Evolutionary conservation across 2,113 vertebrate species (phyloP), one percentile per base, ranked within the genome.

Genomic region (Genyomyrus donnyi): DNA sequence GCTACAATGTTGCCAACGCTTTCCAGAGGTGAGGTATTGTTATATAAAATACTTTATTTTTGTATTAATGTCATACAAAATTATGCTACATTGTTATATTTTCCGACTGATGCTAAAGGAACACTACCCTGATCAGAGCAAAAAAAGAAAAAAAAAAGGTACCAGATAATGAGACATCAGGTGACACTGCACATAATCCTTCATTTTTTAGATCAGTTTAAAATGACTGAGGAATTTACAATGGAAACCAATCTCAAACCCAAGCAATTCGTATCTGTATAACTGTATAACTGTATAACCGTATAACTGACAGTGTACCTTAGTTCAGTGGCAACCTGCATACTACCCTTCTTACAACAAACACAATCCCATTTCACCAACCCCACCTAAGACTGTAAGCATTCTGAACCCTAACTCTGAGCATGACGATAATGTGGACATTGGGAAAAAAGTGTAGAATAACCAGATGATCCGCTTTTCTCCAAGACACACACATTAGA

Each of bases 261-360:
- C 19, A 27, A 31, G 48, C 45, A 56, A 53, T 21, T 35, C 48
- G 24, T 89, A 77, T 89, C 52, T 56, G 70, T 53, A 56, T 35
- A 35, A 35, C 35, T 35, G 35, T 35, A 35, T 35, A 35, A 1
- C 35, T n/a, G n/a, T n/a, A n/a, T n/a, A n/a, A n/a, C n/a, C 15
- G 48, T 53, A 89, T 70, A 89, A 83, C 19, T 49, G 50, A 89
- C 66, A 89, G 45, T 89, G 88, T 83, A 89, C 66, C 31, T n/a
- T 15, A 89, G 46, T 52, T 31, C 88, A 52, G 77, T 83, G 62
- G 17, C 53, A 88, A 52, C 27, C n/a, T 80, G 42, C 45, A 88
- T n/a, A 46, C 31, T 80, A 21, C 27, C 88, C n/a, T 42, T 42
- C 27, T 4, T 74, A 50, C 45, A 74, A 89, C 5, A 83, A 50